phyloP scores from a whole-genome alignment of 1,140 invertebrate species.

The Papilio polytes region DNA sequence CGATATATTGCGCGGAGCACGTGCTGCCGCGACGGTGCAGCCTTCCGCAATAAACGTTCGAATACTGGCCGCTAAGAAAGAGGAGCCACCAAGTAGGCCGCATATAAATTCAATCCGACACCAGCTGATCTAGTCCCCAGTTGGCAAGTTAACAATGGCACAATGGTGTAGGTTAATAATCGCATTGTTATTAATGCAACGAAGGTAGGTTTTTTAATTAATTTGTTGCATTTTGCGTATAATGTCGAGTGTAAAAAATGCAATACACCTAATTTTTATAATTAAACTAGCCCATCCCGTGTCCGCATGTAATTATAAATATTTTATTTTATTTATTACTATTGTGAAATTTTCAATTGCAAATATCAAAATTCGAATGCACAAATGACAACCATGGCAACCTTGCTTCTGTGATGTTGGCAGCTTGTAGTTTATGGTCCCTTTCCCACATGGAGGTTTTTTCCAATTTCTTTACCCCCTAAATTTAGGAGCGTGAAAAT shows the following conservation, averaged over 20 bases:
- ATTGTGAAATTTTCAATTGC: no score
- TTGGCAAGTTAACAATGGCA: slow-evolving; percentile 49
- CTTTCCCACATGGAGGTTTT: no score
- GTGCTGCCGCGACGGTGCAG: slow-evolving; percentile 59
- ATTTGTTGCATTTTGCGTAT: background rate
- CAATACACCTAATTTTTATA: background rate
- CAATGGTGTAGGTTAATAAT: slow-evolving; percentile 46
- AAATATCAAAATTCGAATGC: no score
- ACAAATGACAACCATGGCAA: no score
- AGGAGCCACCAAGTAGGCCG: slow-evolving; percentile 38
- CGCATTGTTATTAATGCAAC: slow-evolving; percentile 43
- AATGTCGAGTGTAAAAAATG: background rate
- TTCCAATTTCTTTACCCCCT: no score
- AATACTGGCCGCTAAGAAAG: slow-evolving; percentile 47
- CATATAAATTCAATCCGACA: slow-evolving; percentile 31
- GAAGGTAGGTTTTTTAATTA: slow-evolving; percentile 13
- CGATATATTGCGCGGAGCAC: slow-evolving; percentile 50
- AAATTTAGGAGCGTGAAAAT: no score
- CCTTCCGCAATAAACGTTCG: slow-evolving; percentile 55
- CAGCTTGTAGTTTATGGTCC: no score
- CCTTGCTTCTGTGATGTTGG: no score
- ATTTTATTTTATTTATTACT: no score
- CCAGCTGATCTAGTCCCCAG: slow-evolving; percentile 40
- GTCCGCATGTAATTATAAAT: no score
- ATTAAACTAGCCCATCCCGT: background rate